phyloP scores from a whole-genome alignment of 2,888 invertebrate genomes.

The Conistra vaccinii region DNA sequence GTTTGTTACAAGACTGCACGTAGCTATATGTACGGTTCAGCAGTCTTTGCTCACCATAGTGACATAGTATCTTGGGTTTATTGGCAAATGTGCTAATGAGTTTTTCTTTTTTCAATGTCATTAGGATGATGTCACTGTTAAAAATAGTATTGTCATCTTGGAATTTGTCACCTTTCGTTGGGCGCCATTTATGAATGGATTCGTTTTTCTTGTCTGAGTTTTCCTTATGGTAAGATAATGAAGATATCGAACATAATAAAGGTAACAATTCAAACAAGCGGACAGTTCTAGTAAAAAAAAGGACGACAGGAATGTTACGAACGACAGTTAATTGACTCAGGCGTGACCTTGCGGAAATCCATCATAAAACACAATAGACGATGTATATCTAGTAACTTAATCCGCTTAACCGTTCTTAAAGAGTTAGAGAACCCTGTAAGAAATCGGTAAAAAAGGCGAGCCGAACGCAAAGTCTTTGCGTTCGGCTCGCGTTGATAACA shows the following conservation, averaged over 20 bases:
- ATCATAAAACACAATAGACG: too few relatives aligned
- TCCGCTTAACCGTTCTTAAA: too few relatives aligned
- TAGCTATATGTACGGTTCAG: neutral
- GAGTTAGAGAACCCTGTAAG: too few relatives aligned
- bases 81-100: conserved; percentile 28
- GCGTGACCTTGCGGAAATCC: too few relatives aligned
- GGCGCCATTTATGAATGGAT: conserved; percentile 19
- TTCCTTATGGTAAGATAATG: neutral
- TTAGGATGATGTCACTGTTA: conserved; percentile 15
- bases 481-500: too few relatives aligned
- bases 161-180: conserved; percentile 21
- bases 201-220: neutral
- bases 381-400: too few relatives aligned
- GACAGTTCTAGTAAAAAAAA: neutral
- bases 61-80: conserved; percentile 1
- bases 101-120: conserved; percentile 27
- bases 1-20: neutral
- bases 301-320: neutral
- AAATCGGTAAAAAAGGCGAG: too few relatives aligned
- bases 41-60: conserved; percentile 1
- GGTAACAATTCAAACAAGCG: neutral
- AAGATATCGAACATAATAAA: neutral
- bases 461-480: too few relatives aligned
- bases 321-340: too few relatives aligned
- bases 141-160: conserved; percentile 27